Conservation (phyloP, 1,140 invertebrate genomes). For the Achatina immaculata region DNA sequence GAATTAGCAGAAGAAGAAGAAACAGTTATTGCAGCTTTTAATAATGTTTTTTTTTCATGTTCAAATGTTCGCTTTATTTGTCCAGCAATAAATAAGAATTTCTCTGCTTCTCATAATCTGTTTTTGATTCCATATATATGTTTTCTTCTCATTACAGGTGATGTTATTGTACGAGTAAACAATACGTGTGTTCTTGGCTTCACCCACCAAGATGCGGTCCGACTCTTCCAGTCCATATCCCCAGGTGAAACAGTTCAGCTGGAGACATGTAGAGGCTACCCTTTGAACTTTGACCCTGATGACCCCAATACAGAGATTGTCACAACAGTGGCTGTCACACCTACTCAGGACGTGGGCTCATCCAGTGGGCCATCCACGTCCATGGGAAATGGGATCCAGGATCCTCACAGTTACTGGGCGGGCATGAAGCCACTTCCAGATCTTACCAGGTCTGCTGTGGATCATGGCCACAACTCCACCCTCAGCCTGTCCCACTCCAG, state of each 20-base stretch:
- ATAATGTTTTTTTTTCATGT: too few species aligned
- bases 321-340: conserved; percentile 92
- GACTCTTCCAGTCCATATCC: conserved; percentile 93
- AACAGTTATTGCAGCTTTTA: too few species aligned
- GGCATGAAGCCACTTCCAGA: conserved; percentile 66
- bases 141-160: conserved; percentile 76
- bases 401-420: neutral
- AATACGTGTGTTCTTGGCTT: conserved; percentile 93
- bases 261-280: conserved; percentile 95
- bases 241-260: conserved; percentile 90
- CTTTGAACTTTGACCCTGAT: conserved; percentile 94
- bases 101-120: too few species aligned
- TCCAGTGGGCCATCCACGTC: conserved; percentile 38
- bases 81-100: too few species aligned
- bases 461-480: conserved; percentile 47
- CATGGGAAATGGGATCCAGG: neutral
- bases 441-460: conserved; percentile 56
- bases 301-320: conserved; percentile 97
- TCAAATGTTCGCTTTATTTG: too few species aligned
- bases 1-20: too few species aligned
- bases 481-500: conserved; percentile 45
- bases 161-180: conserved; percentile 96
- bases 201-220: conserved; percentile 95
- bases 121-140: too few species aligned
- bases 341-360: conserved; percentile 57